Percentiles rank a stretch among this genome's conserved stretches.
Conservation (phyloP, 2,113 vertebrate genomes). For the Pelvicachromis taeniatus region DNA sequence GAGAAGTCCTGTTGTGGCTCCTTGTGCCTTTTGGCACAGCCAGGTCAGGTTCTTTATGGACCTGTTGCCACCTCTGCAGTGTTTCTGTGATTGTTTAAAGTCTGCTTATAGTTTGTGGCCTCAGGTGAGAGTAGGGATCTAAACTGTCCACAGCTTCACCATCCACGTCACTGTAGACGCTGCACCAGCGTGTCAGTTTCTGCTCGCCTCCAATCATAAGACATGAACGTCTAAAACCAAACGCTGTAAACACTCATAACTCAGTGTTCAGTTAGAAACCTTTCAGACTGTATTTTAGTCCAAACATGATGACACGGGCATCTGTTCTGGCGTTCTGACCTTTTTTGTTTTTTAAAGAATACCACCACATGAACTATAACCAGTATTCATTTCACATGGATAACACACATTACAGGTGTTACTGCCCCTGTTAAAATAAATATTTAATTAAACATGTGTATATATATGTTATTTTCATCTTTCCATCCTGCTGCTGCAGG, state of each 20-base stretch:
- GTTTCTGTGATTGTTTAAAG: background rate
- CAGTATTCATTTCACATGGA: background rate
- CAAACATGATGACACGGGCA: background rate
- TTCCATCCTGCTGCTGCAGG: too few relatives aligned
- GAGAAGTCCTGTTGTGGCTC: background rate
- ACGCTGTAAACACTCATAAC: background rate
- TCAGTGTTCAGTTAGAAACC: background rate
- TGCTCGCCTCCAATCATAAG: background rate
- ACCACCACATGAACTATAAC: background rate
- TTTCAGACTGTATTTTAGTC: background rate
- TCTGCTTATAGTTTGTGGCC: background rate
- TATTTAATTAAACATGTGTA: too few relatives aligned
- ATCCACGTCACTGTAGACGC: accelerated
- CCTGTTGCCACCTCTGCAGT: background rate
- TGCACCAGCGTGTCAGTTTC: background rate
- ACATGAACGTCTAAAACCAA: background rate
- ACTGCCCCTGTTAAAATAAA: too few relatives aligned
- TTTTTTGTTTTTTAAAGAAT: background rate
- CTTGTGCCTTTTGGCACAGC: background rate
- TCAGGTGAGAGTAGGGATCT: background rate
- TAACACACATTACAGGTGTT: too few relatives aligned
- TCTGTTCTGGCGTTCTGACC: background rate
- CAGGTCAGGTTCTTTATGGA: background rate
- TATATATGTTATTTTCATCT: too few relatives aligned
- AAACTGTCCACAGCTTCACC: background rate